Base-by-base conservation (phyloP, 2,888 invertebrate genomes). In the Torymus texanus region DNA sequence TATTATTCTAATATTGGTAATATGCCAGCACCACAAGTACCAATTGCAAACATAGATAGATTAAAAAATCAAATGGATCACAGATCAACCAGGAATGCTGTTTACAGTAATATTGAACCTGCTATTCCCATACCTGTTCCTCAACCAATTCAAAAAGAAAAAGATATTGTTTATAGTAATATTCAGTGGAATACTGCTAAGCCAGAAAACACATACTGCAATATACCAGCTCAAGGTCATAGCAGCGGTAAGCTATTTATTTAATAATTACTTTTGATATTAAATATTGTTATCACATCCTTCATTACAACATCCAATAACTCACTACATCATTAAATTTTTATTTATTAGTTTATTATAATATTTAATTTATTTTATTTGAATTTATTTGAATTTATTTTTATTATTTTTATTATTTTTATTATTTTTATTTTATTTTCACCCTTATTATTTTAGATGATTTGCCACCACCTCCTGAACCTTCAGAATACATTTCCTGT, bases 121-220 rank as follows among this genome's bases (percentile, higher is more conserved):
- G 85, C 88, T 1, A 85, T 86, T 58, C 85, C 87, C 55, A 85
- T 87, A 70, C 85, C 88, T 73, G 86, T 85, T 75, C 88, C 88
- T 67, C 84, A 88, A 14, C 82, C 85, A 29, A 83, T 82, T 41
- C 85, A 85, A 56, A 89, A 90, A 62, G 91, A 91, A 75, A 91
- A 92, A 74, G 91, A 92, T 50, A 88, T 92, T 82, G 91, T 92
- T 79, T 92, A 92, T 83, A 92, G 92, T 80, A 93, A 93, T 83
- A 90, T 92, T 82, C 90, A 91, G 53, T 92, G 92, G 89, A 91
- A 91, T 66, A 87, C 90, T 78, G 86, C 90, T 75, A 91, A 87
- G 85, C 89, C 86, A 16, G 91, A 91, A 83, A 89, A 91, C 75
- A 91, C 93, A 55, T 94, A 94, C 85, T 93, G 93, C 81, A 94